A percentile compares a stretch with the other conserved stretches of the same genome.
phyloP scores from a whole-genome alignment of 2,888 invertebrate genomes.

The Liodrosophila aerea region DNA sequence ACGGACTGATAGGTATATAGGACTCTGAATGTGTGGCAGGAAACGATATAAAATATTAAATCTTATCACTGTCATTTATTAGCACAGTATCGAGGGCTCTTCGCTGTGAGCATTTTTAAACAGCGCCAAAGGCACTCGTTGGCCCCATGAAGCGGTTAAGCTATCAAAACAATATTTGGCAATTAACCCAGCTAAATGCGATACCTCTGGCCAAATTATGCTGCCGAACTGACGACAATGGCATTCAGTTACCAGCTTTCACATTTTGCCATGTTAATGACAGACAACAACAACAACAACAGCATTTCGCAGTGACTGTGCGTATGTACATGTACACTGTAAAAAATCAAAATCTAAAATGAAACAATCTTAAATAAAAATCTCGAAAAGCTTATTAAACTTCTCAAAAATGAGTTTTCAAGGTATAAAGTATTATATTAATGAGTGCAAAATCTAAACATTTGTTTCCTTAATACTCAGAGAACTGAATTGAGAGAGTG shows the following conservation, averaged over 20 bases:
- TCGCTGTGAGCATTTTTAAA: conserved; percentile 47
- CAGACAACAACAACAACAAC: conserved; percentile 22
- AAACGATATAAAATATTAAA: conserved; percentile 70
- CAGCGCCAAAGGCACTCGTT: conserved; percentile 47
- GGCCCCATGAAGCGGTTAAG: conserved; percentile 64
- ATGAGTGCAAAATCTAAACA: no score
- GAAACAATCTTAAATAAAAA: no score
- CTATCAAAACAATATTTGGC: conserved; percentile 76
- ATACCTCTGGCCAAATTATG: conserved; percentile 58
- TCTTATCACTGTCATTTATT: conserved; percentile 58
- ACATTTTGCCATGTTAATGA: conserved; percentile 57
- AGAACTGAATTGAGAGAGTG: no score
- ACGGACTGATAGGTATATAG: conserved; percentile 15
- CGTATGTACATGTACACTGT: neutral
- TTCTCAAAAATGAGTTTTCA: no score
- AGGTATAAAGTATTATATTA: no score
- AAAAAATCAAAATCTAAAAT: no score
- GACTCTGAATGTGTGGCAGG: conserved; percentile 21
- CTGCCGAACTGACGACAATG: conserved; percentile 26
- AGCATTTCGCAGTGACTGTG: neutral
- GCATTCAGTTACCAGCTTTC: conserved; percentile 19
- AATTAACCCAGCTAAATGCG: conserved; percentile 72
- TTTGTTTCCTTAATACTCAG: no score
- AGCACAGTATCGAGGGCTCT: neutral
- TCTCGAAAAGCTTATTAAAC: no score